Base-by-base conservation (phyloP, 2,797 vertebrate genomes). In the Dendrocincla fuliginosa region DNA sequence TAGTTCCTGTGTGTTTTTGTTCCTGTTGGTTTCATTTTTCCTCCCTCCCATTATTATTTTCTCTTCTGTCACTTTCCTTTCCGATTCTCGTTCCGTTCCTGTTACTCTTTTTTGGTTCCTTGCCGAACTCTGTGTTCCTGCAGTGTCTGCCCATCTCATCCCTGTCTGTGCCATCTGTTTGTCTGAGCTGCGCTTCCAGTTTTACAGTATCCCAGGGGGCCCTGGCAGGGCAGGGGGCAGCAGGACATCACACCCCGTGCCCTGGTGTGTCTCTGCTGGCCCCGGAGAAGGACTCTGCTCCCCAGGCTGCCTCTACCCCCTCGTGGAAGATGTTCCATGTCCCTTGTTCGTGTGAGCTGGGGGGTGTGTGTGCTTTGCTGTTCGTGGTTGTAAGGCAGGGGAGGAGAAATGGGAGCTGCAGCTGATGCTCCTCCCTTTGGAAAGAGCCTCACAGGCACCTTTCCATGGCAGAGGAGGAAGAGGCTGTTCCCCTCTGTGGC, bases 1-100 rank as follows among this genome's bases (percentile, higher is more conserved):
- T 99, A 99, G 99, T 99, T 98, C 98, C 97, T 97, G 96, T 98
- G 97, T 98, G 97, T 98, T 97, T 98, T 97, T 96, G 97, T 97
- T 97, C 96, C 96, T 93, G 96, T 97, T 97, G 95, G 97, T 97
- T 97, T 97, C 97, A 96, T 95, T 97, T 97, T 74, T 33, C 79
- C 85, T 95, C 95, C 16, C 53, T 16, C 78, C 88, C 79, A 89
- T 94, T 67, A 69, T 94, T 84, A 68, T 81, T 93, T 97, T 97
- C 93, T 86, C 88, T 96, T 79, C 91, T 86, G 47, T 93, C 89
- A 2, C 88, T 96, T 96, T 82, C 96, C 91, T 97, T 96, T 95
- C 95, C 86, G 23, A 61, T 80, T 93, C 95, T 84, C 59, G 64
- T 93, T 96, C 87, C 20, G 91, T 93, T 93, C 82, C 93, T 94